Evolutionary conservation across 30 jellyfish, hydroid and myxozoan genomes (phyloP).

Genomic region (Clytia hemisphaerica): DNA sequence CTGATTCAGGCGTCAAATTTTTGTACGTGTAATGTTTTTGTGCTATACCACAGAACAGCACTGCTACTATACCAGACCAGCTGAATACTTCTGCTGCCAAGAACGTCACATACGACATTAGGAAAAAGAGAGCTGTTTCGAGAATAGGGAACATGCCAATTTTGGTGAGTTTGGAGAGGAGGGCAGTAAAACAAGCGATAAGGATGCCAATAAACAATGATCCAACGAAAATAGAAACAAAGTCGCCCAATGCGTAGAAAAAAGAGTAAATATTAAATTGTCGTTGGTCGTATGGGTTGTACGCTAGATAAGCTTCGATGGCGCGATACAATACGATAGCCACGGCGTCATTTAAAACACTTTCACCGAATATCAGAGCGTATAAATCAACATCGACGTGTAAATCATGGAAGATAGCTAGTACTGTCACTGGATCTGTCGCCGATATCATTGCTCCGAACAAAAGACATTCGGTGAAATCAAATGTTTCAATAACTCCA

Average conservation of each 20-base stretch:
- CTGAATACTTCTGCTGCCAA: slow-evolving; percentile 98
- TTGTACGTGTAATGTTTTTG: slow-evolving; percentile 97
- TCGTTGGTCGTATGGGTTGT: slow-evolving; percentile 95
- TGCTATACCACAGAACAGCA: slow-evolving; percentile 95
- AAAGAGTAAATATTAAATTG: slow-evolving; percentile 86
- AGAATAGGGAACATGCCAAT: slow-evolving; percentile 98
- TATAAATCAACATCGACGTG: slow-evolving; percentile 96
- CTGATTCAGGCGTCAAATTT: slow-evolving; percentile 95
- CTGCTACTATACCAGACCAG: slow-evolving; percentile 99
- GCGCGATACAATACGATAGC: slow-evolving; percentile 98
- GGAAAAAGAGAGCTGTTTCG: slow-evolving; percentile 91
- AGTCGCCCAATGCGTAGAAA: slow-evolving; percentile 94
- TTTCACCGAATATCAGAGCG: slow-evolving; percentile 97
- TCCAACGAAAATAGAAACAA: slow-evolving; percentile 93
- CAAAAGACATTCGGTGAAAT: slow-evolving; percentile 91
- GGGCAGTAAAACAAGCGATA: slow-evolving; percentile 94
- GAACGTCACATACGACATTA: slow-evolving; percentile 97
- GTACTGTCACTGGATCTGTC: slow-evolving; percentile 98
- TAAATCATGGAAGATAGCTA: slow-evolving; percentile 95
- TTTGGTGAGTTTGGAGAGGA: slow-evolving; percentile 90
- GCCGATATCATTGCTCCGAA: slow-evolving; percentile 99
- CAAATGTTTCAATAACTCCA: slow-evolving; percentile 88
- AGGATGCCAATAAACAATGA: slow-evolving; percentile 89
- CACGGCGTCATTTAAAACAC: slow-evolving; percentile 98
- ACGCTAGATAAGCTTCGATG: slow-evolving; percentile 91